These are phyloP conservation scores for Fringilla coelebs DNA, from an alignment of 2,797 vertebrate genomes.

Conservation along the genomic window DNA sequence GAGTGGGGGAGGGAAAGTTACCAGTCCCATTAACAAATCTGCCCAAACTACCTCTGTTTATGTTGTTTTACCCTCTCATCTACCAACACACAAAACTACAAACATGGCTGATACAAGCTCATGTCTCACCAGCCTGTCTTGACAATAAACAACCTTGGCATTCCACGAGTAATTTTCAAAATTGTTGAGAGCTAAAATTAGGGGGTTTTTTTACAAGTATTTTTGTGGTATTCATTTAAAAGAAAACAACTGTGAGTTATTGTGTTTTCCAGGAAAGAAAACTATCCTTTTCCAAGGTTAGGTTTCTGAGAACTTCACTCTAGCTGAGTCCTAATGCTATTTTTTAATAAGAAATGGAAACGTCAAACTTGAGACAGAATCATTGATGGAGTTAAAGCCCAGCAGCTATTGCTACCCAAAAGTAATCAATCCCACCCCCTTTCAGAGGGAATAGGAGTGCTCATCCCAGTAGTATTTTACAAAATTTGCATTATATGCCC, in stretches of 20 bases:
- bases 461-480: background rate
- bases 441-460: background rate
- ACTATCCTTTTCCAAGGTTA: background rate
- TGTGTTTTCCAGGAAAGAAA: background rate
- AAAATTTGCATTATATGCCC: background rate
- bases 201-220: background rate
- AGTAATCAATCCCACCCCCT: background rate
- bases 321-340: background rate
- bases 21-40: slow-evolving; percentile 10
- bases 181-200: background rate
- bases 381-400: background rate
- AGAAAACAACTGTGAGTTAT: background rate
- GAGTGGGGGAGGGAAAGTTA: background rate
- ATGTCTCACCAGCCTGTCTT: background rate
- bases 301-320: background rate
- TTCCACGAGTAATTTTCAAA: background rate
- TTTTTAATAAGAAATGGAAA: background rate
- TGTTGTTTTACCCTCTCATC: background rate
- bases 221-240: background rate
- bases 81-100: background rate
- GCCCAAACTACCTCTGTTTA: background rate
- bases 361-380: background rate
- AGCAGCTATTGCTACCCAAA: background rate
- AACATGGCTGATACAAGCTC: background rate
- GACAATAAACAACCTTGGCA: background rate